Evolutionary conservation across 2,888 invertebrate genomes (phyloP).

Genomic region (Chymomyza fuscimana): DNA sequence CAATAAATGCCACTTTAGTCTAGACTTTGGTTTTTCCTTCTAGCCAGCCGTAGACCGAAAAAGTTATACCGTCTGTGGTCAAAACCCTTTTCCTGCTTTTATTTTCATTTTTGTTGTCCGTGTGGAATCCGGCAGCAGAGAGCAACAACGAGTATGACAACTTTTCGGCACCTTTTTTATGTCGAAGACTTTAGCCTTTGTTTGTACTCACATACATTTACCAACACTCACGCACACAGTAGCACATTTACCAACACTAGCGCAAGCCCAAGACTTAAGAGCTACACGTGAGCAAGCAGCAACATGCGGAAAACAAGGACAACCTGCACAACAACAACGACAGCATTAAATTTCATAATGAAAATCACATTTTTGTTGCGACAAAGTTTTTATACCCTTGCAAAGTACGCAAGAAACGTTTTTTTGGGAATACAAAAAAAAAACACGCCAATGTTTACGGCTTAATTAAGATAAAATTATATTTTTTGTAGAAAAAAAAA

Average conservation of each 20-base stretch:
- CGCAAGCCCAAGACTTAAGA: conserved; percentile 18
- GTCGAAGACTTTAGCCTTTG: not conserved
- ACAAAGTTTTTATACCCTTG: not conserved
- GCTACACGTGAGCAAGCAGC: not conserved
- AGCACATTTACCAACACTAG: not conserved
- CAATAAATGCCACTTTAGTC: conserved; percentile 62
- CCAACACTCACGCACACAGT: conserved; percentile 2
- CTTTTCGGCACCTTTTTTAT: not conserved
- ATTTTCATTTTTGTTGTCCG: not conserved
- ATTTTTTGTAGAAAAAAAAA: too few relatives aligned
- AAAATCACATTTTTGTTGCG: not conserved
- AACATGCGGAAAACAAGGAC: not conserved
- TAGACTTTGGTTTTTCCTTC: conserved; percentile 44
- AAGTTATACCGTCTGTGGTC: conserved; percentile 34
- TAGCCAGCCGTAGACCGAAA: conserved; percentile 19
- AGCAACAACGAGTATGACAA: not conserved
- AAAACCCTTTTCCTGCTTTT: not conserved
- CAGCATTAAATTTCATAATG: not conserved
- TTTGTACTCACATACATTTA: not conserved
- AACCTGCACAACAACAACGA: not conserved
- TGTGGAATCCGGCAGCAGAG: not conserved
- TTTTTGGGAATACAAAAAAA: not conserved
- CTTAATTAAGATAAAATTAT: too few relatives aligned
- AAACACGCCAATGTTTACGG: too few relatives aligned
- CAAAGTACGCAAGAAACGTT: not conserved